Evolutionary conservation across 2,797 vertebrate species (phyloP), one percentile per base, ranked within the genome.

Genomic region (Typhlichthys eigenmanni): DNA sequence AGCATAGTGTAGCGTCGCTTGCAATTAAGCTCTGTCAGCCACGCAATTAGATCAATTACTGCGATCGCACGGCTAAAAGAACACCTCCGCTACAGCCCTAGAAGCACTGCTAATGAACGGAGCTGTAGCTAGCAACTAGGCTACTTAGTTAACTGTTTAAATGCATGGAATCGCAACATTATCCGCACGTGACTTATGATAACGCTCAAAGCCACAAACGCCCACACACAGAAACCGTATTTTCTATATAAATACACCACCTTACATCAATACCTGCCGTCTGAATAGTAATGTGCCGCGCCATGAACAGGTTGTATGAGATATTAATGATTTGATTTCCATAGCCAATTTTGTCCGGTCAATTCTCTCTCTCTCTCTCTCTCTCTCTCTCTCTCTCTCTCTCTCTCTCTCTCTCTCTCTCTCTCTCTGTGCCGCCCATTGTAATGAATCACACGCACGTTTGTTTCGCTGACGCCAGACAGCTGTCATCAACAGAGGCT

Each of bases 11-110:
- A 16, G 72, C 75, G 75, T 87, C 74, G 83, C 62, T 72, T 56
- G 68, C 73, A 87, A 83, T 90, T 88, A 84, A 61, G 75, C 62
- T 67, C 79, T 17, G 58, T 85, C 74, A 84, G 81, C 67, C 71
- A 79, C 80, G 89, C 88, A 89, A 92, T 93, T 91, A 89, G 81
- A 67, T 76, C 64, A 56, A 16, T 56, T 16, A 56, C 9, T 60
- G 72, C 84, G 89, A 89, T 91, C 91, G 86, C 87, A 82, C 59
- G 51, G 72, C 80, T 78, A 78, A 81, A 79, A 80, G 80, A 88
- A 83, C 68, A 81, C 63, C 69, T 85, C 76, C 75, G 63, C 68
- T 67, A 51, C 62, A 79, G 83, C 76, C 83, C 72, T 71, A 55
- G 51, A 80, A 82, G 80, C 80, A 49, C 76, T 24, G 56, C 79